Evolutionary conservation across 2,113 vertebrate genomes (phyloP).

Genomic region (Chamaetylas fuelleborni): DNA sequence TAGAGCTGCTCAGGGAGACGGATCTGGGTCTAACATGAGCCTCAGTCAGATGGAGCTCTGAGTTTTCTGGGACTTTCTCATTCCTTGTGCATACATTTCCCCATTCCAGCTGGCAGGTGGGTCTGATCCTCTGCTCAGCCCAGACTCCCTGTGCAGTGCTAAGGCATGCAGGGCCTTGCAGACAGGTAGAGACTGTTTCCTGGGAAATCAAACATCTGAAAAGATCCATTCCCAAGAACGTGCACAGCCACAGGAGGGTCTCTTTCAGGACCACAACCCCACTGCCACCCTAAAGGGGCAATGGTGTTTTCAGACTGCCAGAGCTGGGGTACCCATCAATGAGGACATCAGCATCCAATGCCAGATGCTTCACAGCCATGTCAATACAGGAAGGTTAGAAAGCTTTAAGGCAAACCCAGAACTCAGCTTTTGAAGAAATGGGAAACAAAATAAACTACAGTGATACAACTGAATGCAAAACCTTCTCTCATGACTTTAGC

Average conservation of each 20-base stretch:
- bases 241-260: background rate
- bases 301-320: background rate
- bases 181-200: background rate
- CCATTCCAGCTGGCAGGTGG: background rate
- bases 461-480: background rate
- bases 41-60: background rate
- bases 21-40: background rate
- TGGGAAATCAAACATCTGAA: background rate
- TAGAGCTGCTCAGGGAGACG: background rate
- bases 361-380: fast-evolving
- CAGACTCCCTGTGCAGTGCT: background rate
- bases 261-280: background rate
- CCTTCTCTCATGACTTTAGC: background rate
- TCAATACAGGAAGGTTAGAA: background rate
- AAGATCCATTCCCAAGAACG: background rate
- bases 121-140: background rate
- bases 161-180: background rate
- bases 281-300: background rate
- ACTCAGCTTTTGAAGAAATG: background rate
- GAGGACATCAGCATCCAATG: background rate
- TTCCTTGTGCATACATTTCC: background rate
- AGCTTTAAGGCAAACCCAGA: background rate
- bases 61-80: background rate
- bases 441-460: background rate
- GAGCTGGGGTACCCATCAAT: background rate